Base-by-base conservation (phyloP, 2,113 vertebrate genomes). In the Myocastor coypus region DNA sequence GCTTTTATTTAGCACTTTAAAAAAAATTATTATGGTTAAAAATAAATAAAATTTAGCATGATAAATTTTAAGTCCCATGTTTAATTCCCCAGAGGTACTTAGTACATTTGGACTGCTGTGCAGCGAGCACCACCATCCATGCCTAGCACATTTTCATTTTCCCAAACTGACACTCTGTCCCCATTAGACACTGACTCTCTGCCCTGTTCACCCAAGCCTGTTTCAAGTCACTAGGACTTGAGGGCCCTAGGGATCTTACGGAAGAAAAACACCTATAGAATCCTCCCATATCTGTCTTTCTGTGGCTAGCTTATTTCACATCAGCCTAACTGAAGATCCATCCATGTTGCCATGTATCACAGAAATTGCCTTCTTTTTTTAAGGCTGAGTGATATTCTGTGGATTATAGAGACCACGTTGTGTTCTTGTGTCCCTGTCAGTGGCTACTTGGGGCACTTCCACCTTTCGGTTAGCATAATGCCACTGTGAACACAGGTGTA, bases 351-450 rank as follows among this genome's bases (percentile, higher is more conserved):
- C 20, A 42, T 73, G 0, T 4, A 59, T 10, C 19, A 42, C 63
- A 64, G 73, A 16, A 32, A 32, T 1, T 1, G 34, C 34, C 14
- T 75, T 57, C 46, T 32, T 22, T 64, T n/a, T 55, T 13, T 7
- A 13, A 42, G 64, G 73, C 57, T 40, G 73, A 37, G 4, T 46
- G 7, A 9, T 3, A 19, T 16, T 64, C 52, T 0, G 0, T 17
- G 2, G 52, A 37, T 57, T 26, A 34, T 26, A 22, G 24, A n/a
- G 80, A 12, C 52, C 11, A 1, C 0, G 0, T 20, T 14, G 1
- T 22, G 37, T 37, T 66, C 26, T 1, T n/a, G 50, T 8, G 0
- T 3, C 52, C 34, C n/a, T 0, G 0, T 12, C 13, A 0, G 0
- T 0, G 9, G 50, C 7, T 4, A 1, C 50, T 0, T 3, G 19